A percentile compares a stretch with the other conserved stretches of the same genome.
These are phyloP conservation scores for Xestia rhomboidea DNA, from an alignment of 2,888 invertebrate genomes.

Conservation along the genomic window DNA sequence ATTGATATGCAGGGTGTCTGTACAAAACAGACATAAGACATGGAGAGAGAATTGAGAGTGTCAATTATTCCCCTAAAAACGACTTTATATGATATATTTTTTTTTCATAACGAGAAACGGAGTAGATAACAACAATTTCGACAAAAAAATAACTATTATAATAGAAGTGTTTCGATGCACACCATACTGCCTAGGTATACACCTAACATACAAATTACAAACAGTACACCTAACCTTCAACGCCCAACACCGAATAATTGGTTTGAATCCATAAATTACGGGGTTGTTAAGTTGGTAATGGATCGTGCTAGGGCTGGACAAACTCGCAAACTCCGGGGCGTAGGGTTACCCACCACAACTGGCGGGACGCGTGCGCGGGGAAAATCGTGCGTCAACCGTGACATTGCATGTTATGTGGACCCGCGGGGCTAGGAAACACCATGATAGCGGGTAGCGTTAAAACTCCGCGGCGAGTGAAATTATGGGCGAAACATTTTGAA, in stretches of 20 bases:
- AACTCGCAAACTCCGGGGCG: constrained; percentile 11
- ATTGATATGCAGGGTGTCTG: too few relatives aligned
- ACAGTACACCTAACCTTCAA: neutral
- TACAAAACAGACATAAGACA: neutral
- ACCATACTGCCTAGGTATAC: neutral
- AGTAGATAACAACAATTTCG: neutral
- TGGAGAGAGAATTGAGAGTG: neutral
- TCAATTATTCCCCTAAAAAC: neutral
- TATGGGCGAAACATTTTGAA: neutral
- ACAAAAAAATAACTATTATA: neutral
- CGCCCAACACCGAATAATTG: constrained; percentile 46
- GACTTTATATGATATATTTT: too few relatives aligned
- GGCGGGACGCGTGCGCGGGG: constrained; percentile 80
- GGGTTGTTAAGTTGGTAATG: constrained; percentile 61
- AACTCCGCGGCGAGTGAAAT: neutral
- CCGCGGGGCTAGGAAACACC: constrained; percentile 34
- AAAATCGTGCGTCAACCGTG: constrained; percentile 86
- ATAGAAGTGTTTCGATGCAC: neutral
- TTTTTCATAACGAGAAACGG: neutral
- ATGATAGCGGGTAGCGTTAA: constrained; percentile 15
- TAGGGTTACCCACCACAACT: constrained; percentile 54
- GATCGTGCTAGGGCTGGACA: constrained; percentile 37
- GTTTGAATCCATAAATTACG: constrained; percentile 59
- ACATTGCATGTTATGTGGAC: constrained; percentile 66
- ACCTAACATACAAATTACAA: neutral